phyloP scores from a whole-genome alignment of 2,113 vertebrate species.

The Microcebus jonahi region DNA sequence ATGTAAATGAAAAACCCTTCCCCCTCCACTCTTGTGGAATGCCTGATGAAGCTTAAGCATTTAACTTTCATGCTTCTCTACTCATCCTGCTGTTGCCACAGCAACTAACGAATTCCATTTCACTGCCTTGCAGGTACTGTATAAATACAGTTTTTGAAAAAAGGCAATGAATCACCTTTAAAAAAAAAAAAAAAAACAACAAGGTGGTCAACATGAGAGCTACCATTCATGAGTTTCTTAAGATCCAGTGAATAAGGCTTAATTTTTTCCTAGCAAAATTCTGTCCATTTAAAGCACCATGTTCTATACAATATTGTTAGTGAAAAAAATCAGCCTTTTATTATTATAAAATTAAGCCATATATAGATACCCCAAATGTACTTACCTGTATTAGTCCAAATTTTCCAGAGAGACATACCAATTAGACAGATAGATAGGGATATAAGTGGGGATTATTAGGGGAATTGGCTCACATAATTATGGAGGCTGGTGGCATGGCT shows the following conservation, averaged over 20 bases:
- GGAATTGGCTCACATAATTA: not conserved
- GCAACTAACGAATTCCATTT: constrained; percentile 43
- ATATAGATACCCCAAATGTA: not conserved
- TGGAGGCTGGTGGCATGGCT: not conserved
- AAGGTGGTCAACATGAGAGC: not conserved
- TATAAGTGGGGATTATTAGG: not conserved
- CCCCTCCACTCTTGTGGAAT: not conserved
- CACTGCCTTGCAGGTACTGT: not conserved
- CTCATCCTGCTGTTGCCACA: constrained; percentile 46
- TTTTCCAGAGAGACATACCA: not conserved
- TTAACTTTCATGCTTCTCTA: constrained; percentile 37
- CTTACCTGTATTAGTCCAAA: not conserved
- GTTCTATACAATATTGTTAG: not conserved
- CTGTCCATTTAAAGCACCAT: not conserved
- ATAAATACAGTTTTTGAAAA: not conserved
- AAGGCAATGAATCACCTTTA: not conserved
- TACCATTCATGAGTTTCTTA: constrained; percentile 5
- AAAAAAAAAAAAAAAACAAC: not conserved
- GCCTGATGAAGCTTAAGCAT: constrained; percentile 14
- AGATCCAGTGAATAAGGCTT: not conserved
- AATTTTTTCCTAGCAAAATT: not conserved
- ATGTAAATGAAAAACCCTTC: constrained; percentile 26
- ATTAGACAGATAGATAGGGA: not conserved
- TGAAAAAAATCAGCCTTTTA: not conserved
- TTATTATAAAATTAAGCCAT: not conserved